These are phyloP conservation scores for Phoxinus dragarum DNA, from an alignment of 2,797 vertebrate genomes.

Conservation along the genomic window DNA sequence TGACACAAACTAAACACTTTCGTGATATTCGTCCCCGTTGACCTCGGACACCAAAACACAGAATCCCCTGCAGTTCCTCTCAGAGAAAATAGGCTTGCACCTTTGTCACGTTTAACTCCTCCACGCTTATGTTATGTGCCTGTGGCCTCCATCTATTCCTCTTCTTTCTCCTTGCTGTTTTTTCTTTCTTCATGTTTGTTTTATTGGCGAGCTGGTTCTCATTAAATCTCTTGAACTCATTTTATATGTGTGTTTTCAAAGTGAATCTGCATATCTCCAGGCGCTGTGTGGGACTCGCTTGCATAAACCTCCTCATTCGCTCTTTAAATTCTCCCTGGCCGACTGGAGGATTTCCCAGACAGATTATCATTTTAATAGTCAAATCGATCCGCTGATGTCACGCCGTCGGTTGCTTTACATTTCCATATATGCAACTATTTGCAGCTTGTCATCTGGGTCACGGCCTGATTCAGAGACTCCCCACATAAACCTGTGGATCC, in stretches of 20 bases:
- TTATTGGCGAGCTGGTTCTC: slow-evolving; percentile 16
- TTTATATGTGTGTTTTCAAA: slow-evolving; percentile 34
- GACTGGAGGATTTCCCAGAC: slow-evolving; percentile 33
- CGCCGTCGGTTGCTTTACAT: not conserved
- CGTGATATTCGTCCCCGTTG: not conserved
- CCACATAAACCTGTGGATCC: slow-evolving; percentile 4
- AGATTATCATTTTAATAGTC: slow-evolving; percentile 32
- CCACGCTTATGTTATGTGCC: not conserved
- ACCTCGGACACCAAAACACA: not conserved
- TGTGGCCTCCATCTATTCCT: not conserved
- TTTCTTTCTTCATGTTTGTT: not conserved
- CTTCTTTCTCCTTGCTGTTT: not conserved
- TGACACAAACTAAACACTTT: not conserved
- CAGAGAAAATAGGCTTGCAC: slow-evolving; percentile 4
- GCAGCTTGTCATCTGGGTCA: not conserved
- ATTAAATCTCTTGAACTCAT: slow-evolving; percentile 32
- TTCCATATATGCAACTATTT: not conserved
- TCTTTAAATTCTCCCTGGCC: not conserved
- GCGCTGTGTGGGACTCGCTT: slow-evolving; percentile 3
- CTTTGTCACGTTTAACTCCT: not conserved
- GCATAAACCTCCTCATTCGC: not conserved
- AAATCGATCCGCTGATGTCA: not conserved
- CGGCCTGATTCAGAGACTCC: not conserved
- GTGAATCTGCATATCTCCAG: slow-evolving; percentile 23
- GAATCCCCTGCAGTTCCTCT: not conserved